Conservation (phyloP, 2,113 vertebrate species). For the Saguinus imperator region DNA sequence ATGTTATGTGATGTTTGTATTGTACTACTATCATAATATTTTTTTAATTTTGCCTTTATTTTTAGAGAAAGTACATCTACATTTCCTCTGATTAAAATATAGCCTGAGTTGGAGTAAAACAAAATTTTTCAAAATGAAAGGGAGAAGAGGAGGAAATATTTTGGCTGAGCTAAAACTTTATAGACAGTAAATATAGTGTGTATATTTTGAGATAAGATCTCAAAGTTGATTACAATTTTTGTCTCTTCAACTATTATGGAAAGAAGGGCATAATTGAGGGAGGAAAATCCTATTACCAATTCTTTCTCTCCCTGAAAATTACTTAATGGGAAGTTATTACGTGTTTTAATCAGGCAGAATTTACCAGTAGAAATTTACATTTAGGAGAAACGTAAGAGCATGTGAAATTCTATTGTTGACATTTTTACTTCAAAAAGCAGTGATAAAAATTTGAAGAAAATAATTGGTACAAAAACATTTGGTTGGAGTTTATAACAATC, state of each 20-base stretch:
- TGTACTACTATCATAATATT: neutral
- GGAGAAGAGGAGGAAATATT: neutral
- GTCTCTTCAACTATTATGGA: neutral
- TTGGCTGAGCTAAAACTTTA: conserved; percentile 23
- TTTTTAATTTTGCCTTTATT: neutral
- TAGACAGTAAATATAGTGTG: neutral
- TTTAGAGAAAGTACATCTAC: neutral
- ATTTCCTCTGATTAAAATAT: conserved; percentile 30
- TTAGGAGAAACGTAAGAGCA: neutral
- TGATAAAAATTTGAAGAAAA: neutral
- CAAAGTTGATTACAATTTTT: conserved; percentile 11
- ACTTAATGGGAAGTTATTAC: conserved; percentile 5
- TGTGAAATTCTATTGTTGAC: neutral
- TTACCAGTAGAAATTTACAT: neutral
- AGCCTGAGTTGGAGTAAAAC: neutral
- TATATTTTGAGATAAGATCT: neutral
- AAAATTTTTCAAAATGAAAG: conserved; percentile 14
- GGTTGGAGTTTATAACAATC: neutral
- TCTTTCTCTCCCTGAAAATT: conserved; percentile 22
- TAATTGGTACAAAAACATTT: neutral
- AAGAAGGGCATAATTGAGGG: neutral
- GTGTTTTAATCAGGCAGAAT: neutral
- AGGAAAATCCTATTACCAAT: neutral
- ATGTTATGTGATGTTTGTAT: neutral
- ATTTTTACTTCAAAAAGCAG: neutral